Evolutionary conservation across 1,140 invertebrate species (phyloP), one percentile per base, ranked within the genome.

Genomic region (Lutraria rhynchaena): DNA sequence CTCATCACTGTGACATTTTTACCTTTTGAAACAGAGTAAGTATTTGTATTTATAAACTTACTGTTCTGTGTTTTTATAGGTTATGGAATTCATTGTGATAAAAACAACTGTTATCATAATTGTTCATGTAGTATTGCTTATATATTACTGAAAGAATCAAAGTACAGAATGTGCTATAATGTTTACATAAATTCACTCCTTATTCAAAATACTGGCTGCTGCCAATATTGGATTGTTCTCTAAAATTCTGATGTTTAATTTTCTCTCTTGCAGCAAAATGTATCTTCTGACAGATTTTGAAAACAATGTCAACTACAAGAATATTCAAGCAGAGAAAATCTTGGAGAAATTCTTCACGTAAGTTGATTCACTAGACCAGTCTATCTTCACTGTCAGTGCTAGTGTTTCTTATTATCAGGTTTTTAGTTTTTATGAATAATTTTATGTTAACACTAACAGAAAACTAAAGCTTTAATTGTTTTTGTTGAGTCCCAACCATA

Each of bases 261-360:
- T n/a, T n/a, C n/a, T n/a, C n/a, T 69, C 41, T 87, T 89, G 19
- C 84, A 91, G 90, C 57, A 89, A 89, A 87, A 87, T 86, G 3
- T 91, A 90, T 81, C 83, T 83, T 29, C 75, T 91, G 41, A 60
- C 78, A 67, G 89, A 90, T 22, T 92, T 88, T 87, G 89, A 91
- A 78, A 90, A 89, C 84, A 86, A 78, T 70, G 86, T 90, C 29
- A 90, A 89, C 77, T 89, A 88, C 83, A 89, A 90, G 74, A 89
- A 90, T 61, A 88, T 87, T 27, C 86, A 89, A 70, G 88, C 90
- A 44, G 89, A 90, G 58, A 89, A 89, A 81, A 81, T 89, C n/a
- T 83, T 92, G 27, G 89, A 90, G 61, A 88, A 83, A 73, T 92
- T 92, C 67, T 92, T 90, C 84, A 85, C 81, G 90, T 92, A 85